A percentile compares a stretch with the other conserved stretches of the same genome.
Conservation (phyloP, 1,140 invertebrate genomes). For the Euglossa dilemma region DNA sequence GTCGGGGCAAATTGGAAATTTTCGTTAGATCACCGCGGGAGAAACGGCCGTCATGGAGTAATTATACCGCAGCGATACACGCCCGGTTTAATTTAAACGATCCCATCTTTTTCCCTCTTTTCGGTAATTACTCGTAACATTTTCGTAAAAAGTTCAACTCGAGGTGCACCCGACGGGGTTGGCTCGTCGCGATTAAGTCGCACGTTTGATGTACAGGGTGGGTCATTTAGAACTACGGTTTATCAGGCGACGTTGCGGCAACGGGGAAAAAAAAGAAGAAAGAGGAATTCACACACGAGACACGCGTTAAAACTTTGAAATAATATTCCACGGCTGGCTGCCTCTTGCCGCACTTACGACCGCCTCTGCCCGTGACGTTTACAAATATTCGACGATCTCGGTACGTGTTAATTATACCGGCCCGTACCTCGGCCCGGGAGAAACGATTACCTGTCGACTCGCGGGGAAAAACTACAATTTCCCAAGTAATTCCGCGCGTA, state of each 20-base stretch:
- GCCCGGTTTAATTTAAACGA: slow-evolving; percentile 25
- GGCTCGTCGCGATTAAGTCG: slow-evolving; percentile 2
- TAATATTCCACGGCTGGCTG: background rate
- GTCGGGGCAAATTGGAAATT: slow-evolving; percentile 18
- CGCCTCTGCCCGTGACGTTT: slow-evolving; percentile 2
- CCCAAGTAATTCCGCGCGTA: slow-evolving; percentile 59
- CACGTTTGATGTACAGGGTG: background rate
- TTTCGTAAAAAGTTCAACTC: background rate
- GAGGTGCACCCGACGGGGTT: background rate
- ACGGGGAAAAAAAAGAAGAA: background rate
- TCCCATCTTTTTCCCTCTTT: background rate
- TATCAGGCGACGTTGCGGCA: background rate
- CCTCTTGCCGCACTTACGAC: no score
- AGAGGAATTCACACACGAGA: background rate
- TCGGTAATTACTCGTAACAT: slow-evolving; percentile 23
- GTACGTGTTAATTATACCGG: slow-evolving; percentile 57
- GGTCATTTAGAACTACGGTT: background rate
- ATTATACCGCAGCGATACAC: background rate
- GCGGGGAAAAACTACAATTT: slow-evolving; percentile 57
- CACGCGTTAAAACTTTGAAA: background rate
- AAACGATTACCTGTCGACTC: slow-evolving; percentile 50
- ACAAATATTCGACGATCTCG: slow-evolving; percentile 32
- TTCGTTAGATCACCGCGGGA: background rate
- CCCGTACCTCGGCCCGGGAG: slow-evolving; percentile 17
- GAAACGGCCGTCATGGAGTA: background rate